Evolutionary conservation across 1,140 invertebrate species (phyloP).

Genomic region (Bicyclus anynana): DNA sequence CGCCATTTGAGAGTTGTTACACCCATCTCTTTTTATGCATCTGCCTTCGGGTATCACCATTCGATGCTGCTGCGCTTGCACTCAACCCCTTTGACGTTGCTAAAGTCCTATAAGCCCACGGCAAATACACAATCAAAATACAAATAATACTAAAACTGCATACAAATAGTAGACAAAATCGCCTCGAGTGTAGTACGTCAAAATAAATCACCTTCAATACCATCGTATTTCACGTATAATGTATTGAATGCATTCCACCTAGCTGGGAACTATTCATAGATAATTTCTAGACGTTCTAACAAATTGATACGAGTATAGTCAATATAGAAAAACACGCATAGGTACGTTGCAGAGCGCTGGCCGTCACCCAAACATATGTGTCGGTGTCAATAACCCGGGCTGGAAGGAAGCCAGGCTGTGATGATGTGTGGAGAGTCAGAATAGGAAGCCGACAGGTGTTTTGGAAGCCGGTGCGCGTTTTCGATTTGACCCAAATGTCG

Average conservation of each 20-base stretch:
- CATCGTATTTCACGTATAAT: neutral
- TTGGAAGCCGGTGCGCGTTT: neutral
- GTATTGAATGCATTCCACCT: neutral
- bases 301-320: conserved; percentile 7
- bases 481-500: neutral
- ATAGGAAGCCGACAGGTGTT: neutral
- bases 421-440: neutral
- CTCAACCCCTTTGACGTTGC: no score
- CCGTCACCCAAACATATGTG: conserved; percentile 19
- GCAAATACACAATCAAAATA: no score
- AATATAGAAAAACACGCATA: conserved; percentile 6
- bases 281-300: conserved; percentile 19
- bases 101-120: no score
- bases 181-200: no score
- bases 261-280: conserved; percentile 22
- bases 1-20: no score
- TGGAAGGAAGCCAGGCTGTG: conserved; percentile 15
- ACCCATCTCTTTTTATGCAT: no score
- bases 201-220: neutral
- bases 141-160: no score
- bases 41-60: no score
- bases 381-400: conserved; percentile 29
- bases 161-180: no score
- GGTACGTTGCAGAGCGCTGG: conserved; percentile 20
- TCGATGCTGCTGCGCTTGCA: no score